Conservation (phyloP, 2,888 invertebrate genomes). For the Meta bourneti region DNA sequence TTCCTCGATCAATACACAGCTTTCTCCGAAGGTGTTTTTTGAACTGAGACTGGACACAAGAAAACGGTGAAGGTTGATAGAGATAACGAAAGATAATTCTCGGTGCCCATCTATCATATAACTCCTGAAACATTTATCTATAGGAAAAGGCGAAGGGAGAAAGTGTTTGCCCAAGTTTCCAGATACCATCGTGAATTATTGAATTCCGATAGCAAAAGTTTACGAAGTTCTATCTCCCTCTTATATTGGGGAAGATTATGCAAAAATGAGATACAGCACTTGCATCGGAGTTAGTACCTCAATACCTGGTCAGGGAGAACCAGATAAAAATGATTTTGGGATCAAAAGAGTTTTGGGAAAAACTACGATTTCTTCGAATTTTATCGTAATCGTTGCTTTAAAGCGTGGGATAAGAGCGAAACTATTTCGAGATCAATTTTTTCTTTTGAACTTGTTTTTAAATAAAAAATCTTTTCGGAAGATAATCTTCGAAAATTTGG, state of each 20-base stretch:
- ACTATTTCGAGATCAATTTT: too few relatives aligned
- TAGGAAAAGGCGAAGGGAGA: neutral
- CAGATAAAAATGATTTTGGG: conserved; percentile 21
- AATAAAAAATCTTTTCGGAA: too few relatives aligned
- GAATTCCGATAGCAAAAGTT: conserved; percentile 51
- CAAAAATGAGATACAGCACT: conserved; percentile 34
- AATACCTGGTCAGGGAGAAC: conserved; percentile 2
- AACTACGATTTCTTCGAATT: neutral
- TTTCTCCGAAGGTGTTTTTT: conserved; percentile 12
- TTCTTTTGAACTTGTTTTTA: too few relatives aligned
- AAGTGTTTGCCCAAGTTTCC: conserved; percentile 47
- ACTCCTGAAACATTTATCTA: conserved; percentile 41
- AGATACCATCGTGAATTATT: conserved; percentile 29
- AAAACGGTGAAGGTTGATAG: neutral
- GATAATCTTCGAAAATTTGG: too few relatives aligned
- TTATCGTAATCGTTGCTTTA: too few relatives aligned
- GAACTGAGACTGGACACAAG: neutral
- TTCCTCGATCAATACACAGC: neutral
- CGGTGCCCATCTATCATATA: conserved; percentile 5
- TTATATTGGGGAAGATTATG: conserved; percentile 32
- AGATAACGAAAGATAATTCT: conserved; percentile 40
- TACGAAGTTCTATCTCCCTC: neutral
- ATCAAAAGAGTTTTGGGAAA: conserved; percentile 26
- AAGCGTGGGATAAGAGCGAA: too few relatives aligned
- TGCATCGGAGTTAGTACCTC: neutral